Percentiles rank a stretch among this genome's conserved stretches.
Evolutionary conservation across 2,113 vertebrate species (phyloP).

Genomic region (Thomomys bottae): DNA sequence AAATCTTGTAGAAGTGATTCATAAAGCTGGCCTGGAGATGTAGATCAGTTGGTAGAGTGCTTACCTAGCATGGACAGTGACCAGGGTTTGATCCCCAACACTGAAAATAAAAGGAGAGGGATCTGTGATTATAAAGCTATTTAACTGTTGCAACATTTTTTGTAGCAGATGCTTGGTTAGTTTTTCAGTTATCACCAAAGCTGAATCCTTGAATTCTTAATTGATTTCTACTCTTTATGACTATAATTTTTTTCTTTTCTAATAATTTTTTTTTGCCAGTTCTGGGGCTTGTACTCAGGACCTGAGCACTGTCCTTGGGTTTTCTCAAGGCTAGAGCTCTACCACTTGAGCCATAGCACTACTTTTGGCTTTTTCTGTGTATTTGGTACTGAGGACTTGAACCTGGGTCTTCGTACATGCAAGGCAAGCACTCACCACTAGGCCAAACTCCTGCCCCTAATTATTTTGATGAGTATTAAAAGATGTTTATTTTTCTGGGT

Average conservation of each 20-base stretch:
- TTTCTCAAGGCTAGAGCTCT: too few relatives aligned
- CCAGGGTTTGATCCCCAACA: not conserved
- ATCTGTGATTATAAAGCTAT: not conserved
- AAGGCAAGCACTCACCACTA: too few relatives aligned
- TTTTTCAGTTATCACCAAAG: slow-evolving; percentile 32
- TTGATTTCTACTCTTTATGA: not conserved
- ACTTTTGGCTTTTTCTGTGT: too few relatives aligned
- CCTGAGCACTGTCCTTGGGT: too few relatives aligned
- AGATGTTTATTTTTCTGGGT: not conserved
- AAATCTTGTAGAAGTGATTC: not conserved
- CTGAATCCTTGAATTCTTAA: not conserved
- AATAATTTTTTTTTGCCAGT: too few relatives aligned
- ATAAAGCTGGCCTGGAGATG: not conserved
- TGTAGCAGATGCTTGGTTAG: not conserved
- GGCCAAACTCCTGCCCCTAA: too few relatives aligned
- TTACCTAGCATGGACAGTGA: not conserved
- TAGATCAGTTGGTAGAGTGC: not conserved
- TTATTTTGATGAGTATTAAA: slow-evolving; percentile 9
- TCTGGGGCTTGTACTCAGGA: too few relatives aligned
- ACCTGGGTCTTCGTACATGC: too few relatives aligned
- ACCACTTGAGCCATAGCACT: too few relatives aligned
- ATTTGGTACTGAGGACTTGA: too few relatives aligned
- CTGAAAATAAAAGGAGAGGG: not conserved
- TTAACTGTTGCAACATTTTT: not conserved
- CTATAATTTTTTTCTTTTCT: too few relatives aligned